These are phyloP conservation scores for Ifrita kowaldi DNA, from an alignment of 2,113 vertebrate species.

Conservation along the genomic window DNA sequence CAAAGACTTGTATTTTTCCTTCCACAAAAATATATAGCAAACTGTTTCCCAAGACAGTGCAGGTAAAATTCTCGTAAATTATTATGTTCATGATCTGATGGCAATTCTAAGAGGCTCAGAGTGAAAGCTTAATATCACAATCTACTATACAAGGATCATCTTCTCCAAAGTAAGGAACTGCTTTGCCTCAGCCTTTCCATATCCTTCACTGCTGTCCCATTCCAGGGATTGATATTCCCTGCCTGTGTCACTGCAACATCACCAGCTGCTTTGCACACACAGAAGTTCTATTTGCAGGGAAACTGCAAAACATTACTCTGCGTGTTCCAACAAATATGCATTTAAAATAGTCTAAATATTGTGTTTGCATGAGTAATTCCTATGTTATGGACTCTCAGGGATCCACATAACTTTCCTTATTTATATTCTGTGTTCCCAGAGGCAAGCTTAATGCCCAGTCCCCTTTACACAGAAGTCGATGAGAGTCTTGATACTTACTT, in stretches of 20 bases:
- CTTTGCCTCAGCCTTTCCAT: not conserved
- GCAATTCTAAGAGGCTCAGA: not conserved
- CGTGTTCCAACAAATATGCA: not conserved
- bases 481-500: not conserved
- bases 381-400: not conserved
- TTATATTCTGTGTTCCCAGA: not conserved
- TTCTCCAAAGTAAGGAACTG: not conserved
- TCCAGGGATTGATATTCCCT: not conserved
- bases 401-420: not conserved
- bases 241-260: not conserved
- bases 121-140: not conserved
- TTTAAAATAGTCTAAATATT: conserved; percentile 19
- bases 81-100: not conserved
- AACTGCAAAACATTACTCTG: not conserved
- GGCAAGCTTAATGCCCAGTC: not conserved
- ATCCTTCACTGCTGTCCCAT: not conserved
- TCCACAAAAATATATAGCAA: not conserved
- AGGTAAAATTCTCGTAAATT: not conserved
- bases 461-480: not conserved
- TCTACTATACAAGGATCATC: not conserved
- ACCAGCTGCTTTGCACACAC: not conserved
- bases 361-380: not conserved
- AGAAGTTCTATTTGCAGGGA: conserved; percentile 1
- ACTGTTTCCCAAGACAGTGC: not conserved
- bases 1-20: not conserved